Evolutionary conservation across 2,888 invertebrate genomes (phyloP).

Genomic region (Lordiphosa andalusiaca): DNA sequence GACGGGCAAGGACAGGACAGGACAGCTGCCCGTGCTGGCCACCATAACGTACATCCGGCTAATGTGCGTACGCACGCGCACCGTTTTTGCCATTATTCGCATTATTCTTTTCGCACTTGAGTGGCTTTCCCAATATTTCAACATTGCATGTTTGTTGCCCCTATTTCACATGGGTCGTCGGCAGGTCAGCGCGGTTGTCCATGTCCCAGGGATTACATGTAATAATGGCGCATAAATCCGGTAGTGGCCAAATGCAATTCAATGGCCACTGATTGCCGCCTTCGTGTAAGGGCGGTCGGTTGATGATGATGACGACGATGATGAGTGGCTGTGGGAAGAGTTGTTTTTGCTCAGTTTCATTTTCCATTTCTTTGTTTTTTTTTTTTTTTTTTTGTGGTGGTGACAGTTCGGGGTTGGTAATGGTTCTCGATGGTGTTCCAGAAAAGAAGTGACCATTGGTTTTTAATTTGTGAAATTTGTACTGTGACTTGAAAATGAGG

Average conservation of each 20-base stretch:
- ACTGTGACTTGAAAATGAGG: background rate
- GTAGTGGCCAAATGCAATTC: constrained; percentile 39
- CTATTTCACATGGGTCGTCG: constrained; percentile 67
- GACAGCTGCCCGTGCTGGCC: constrained; percentile 39
- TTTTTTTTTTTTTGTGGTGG: background rate
- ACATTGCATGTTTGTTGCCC: constrained; percentile 65
- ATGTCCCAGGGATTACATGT: constrained; percentile 48
- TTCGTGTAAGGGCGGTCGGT: constrained; percentile 12
- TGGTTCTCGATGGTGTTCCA: background rate
- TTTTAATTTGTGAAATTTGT: constrained; percentile 1
- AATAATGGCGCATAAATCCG: constrained; percentile 71
- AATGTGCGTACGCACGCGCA: constrained; percentile 55
- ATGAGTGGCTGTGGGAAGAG: constrained; percentile 17
- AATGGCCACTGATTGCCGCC: constrained; percentile 59
- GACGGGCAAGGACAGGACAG: too few relatives aligned
- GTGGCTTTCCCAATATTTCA: constrained; percentile 43
- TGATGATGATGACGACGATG: constrained; percentile 11
- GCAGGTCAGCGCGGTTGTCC: constrained; percentile 37
- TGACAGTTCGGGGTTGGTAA: background rate
- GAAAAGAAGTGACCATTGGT: background rate
- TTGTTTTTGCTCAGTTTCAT: background rate
- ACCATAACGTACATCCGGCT: constrained; percentile 65
- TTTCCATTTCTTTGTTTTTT: background rate
- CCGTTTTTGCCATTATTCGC: constrained; percentile 32
- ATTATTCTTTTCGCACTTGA: constrained; percentile 57